These are phyloP conservation scores for Acronicta aceris DNA, from an alignment of 2,888 invertebrate species.

Conservation along the genomic window DNA sequence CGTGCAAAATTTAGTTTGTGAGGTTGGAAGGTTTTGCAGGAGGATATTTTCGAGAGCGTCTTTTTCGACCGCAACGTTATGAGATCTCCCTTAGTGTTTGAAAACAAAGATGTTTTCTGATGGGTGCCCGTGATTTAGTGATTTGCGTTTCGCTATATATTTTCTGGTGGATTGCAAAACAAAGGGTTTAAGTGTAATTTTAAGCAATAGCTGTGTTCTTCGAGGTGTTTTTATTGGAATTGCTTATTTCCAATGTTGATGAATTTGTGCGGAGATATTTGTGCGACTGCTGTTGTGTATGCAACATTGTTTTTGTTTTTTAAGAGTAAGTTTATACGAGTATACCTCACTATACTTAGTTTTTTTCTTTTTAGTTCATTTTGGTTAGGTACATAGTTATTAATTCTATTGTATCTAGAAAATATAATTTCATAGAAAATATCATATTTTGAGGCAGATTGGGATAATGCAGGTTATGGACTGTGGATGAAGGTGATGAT, in stretches of 20 bases:
- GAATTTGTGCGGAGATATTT: constrained; percentile 8
- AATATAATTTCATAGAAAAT: neutral
- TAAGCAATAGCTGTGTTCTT: constrained; percentile 21
- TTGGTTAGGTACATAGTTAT: neutral
- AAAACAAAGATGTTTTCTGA: constrained; percentile 85
- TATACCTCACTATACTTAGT: too few species aligned
- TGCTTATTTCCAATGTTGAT: constrained; percentile 5
- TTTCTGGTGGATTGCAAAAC: constrained; percentile 51
- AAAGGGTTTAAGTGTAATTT: constrained; percentile 49
- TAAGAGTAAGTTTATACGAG: neutral
- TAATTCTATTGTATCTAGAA: too few species aligned
- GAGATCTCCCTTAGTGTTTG: constrained; percentile 78
- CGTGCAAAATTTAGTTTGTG: neutral
- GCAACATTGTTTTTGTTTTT: neutral
- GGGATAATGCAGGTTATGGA: too few species aligned
- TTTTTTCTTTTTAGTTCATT: too few species aligned
- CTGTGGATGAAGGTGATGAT: too few species aligned
- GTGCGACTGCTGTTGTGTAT: neutral
- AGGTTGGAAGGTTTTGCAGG: constrained; percentile 36
- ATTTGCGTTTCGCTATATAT: constrained; percentile 64
- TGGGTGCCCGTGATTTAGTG: constrained; percentile 80
- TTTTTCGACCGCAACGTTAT: constrained; percentile 83
- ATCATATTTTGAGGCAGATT: too few species aligned
- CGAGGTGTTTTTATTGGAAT: constrained; percentile 30
- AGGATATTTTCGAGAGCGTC: constrained; percentile 70